phyloP scores from a whole-genome alignment of 2,113 vertebrate species.

The Nerophis lumbriciformis region DNA sequence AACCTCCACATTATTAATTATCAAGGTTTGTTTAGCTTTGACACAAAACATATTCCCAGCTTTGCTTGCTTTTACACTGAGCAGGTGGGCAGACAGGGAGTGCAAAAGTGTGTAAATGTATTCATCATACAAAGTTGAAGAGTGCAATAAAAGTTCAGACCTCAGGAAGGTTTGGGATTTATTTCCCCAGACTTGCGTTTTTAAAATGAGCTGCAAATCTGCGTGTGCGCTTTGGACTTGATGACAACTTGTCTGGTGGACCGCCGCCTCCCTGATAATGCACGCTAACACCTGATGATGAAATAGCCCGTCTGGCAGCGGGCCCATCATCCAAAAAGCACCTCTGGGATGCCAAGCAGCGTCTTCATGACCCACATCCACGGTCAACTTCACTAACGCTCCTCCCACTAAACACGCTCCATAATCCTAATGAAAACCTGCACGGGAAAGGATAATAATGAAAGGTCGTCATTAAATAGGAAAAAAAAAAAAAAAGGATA shows the following conservation, averaged over 20 bases:
- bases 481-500: no score
- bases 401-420: slow-evolving; percentile 5
- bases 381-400: slow-evolving; percentile 6
- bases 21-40: no score
- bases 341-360: slow-evolving; percentile 4
- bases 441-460: slow-evolving; percentile 1
- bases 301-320: background rate
- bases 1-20: no score
- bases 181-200: background rate
- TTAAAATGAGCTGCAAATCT: background rate
- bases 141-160: slow-evolving; percentile 1
- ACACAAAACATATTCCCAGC: background rate
- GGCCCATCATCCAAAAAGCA: background rate
- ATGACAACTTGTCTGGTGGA: background rate
- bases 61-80: background rate
- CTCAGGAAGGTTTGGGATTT: background rate
- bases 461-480: no score
- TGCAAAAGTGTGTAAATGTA: background rate
- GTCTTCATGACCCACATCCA: slow-evolving; percentile 13
- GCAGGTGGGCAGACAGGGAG: background rate
- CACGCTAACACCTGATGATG: slow-evolving; percentile 2
- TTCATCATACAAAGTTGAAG: background rate
- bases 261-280: background rate
- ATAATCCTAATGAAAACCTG: slow-evolving; percentile 11
- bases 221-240: background rate